phyloP scores from a whole-genome alignment of 2,888 invertebrate genomes.

The Drosophila paranaensis region DNA sequence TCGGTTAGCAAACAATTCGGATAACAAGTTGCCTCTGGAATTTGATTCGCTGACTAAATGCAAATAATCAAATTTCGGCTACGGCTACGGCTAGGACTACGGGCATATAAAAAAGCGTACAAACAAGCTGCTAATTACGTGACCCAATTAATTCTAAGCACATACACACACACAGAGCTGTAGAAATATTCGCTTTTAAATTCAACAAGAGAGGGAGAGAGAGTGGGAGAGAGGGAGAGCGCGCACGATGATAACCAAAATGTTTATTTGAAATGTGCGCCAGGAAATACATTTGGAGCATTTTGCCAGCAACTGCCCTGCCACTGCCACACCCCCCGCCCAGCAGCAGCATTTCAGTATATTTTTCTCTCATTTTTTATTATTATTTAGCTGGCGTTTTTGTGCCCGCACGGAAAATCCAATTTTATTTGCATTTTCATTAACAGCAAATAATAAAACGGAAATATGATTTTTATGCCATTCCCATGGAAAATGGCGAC shows the following conservation, averaged over 20 bases:
- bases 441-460: slow-evolving; percentile 77
- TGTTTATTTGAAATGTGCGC: slow-evolving; percentile 73
- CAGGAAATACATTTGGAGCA: slow-evolving; percentile 69
- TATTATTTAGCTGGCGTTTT: slow-evolving; percentile 67
- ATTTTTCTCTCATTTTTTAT: neutral
- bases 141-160: slow-evolving; percentile 73
- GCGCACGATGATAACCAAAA: slow-evolving; percentile 58
- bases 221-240: neutral
- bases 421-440: slow-evolving; percentile 78
- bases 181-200: slow-evolving; percentile 49
- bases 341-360: slow-evolving; percentile 35
- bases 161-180: slow-evolving; percentile 26
- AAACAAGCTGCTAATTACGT: slow-evolving; percentile 69
- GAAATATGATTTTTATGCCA: slow-evolving; percentile 78
- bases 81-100: slow-evolving; percentile 10
- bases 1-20: slow-evolving; percentile 20
- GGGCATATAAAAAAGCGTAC: slow-evolving; percentile 35
- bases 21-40: slow-evolving; percentile 16
- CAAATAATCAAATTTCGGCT: slow-evolving; percentile 55
- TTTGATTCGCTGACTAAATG: slow-evolving; percentile 36
- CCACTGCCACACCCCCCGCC: neutral
- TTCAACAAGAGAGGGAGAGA: slow-evolving; percentile 7
- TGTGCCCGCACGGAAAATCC: slow-evolving; percentile 71
- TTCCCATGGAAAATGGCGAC: slow-evolving; percentile 58
- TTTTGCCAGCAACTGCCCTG: neutral